Base-by-base conservation (phyloP, 2,113 vertebrate genomes). In the Datnioides undecimradiatus region DNA sequence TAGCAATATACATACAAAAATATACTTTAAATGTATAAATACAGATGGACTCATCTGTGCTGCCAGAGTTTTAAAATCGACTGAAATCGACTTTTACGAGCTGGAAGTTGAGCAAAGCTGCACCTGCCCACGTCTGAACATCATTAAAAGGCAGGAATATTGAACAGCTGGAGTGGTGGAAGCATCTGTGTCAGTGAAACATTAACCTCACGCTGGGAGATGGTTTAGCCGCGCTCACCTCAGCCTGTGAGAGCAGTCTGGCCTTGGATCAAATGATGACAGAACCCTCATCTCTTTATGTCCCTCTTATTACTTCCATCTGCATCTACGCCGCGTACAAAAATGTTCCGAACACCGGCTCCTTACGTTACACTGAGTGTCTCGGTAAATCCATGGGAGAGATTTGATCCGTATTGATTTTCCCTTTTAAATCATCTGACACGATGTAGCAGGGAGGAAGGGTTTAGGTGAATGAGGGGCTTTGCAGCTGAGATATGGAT, bases 81-180 rank as follows among this genome's bases (percentile, higher is more conserved):
- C n/a, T n/a, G n/a, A n/a, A n/a, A n/a, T n/a, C 41, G 33, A 29
- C 54, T 67, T 65, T 79, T 59, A 82, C 1, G 13, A 68, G 66
- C 54, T 40, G 9, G 21, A 76, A 51, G 55, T 73, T 9, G 48
- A n/a, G 48, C 8, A 2, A n/a, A 17, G 0, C 29, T n/a, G n/a
- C 19, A 1, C 23, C 63, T 86, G 38, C 66, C 71, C 41, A 64
- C 49, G n/a, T 57, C 36, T 55, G 63, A 64, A 73, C 69, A 55
- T 80, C 72, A 38, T 89, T 84, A 83, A 88, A 68, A 80, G 45
- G 64, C 72, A 58, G 58, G 59, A 76, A 68, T 74, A 74, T 43
- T 40, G 68, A 87, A 46, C 79, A 77, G 73, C 73, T 76, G 66
- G 59, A 73, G 68, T 31, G 49, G 49, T 69, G 63, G 70, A 73